Base-by-base conservation (phyloP, 1,140 invertebrate genomes). In the Drosophila nigromelanica region DNA sequence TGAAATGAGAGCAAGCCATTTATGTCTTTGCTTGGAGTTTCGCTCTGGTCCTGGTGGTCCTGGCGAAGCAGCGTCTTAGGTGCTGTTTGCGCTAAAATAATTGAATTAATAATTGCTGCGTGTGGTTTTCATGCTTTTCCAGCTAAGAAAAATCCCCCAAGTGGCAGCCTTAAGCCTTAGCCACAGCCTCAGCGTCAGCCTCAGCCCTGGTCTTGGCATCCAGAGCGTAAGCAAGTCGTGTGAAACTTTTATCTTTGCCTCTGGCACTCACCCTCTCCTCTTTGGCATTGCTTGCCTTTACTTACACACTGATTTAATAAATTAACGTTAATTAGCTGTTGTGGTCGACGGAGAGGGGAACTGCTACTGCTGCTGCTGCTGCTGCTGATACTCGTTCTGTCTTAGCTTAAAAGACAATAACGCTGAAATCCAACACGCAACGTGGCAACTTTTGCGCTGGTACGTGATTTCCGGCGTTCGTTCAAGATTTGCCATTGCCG, bases 21-120 rank as follows among this genome's bases (percentile, higher is more conserved):
- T 89, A 77, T 89, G 76, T 79, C 64, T 72, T 80, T 60, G 63
- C 81, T 69, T 62, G 67, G 67, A 72, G 73, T 66, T 61, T 69
- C 40, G 39, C 30, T 50, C 37, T 35, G 7, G 52, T 47, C 8
- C 40, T 54, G 40, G 52, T 55, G 60, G n/a, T 24, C 18, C 37
- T 64, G 68, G 54, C 54, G 48, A 50, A 61, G 62, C 60, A 64
- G 42, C 54, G 76, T 87, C 82, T 87, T 76, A 87, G 83, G 79
- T 89, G 83, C 79, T 83, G 83, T 89, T 83, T 91, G 81, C 76
- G 82, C 90, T 87, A 81, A 87, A 90, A 89, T 91, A 91, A 91
- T 91, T 91, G 90, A 91, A 91, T 91, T 91, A 91, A 91, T 91
- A 91, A 91, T 91, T 91, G 85, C 89, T 91, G 89, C 90, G 90